These are phyloP conservation scores for Epinephelus coioides DNA, from an alignment of 2,797 vertebrate genomes.

Conservation along the genomic window DNA sequence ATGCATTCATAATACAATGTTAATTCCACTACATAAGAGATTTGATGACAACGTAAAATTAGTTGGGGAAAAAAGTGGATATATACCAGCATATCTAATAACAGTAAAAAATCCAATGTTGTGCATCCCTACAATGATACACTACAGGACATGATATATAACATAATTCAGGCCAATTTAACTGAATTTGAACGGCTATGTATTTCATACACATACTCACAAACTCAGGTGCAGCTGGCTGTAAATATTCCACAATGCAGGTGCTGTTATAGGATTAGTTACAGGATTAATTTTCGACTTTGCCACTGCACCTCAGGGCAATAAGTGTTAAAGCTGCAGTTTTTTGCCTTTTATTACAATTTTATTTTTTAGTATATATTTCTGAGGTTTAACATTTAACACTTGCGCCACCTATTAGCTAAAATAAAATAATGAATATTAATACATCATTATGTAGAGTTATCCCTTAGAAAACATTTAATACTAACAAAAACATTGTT, in stretches of 20 bases:
- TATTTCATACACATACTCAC: neutral
- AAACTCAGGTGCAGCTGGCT: neutral
- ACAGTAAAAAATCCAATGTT: too few relatives aligned
- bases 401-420: neutral
- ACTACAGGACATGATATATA: neutral
- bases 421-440: neutral
- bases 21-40: too few relatives aligned
- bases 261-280: neutral
- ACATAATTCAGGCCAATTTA: neutral
- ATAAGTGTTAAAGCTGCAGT: conserved; percentile 2
- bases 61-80: too few relatives aligned
- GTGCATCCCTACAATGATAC: neutral
- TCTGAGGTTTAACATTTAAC: conserved; percentile 7
- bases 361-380: neutral
- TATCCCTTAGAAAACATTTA: neutral
- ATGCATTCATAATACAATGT: too few relatives aligned
- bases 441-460: neutral
- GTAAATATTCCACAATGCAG: neutral
- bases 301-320: neutral
- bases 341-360: neutral
- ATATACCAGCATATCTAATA: too few relatives aligned
- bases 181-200: neutral
- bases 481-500: neutral
- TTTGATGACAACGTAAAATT: too few relatives aligned
- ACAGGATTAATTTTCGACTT: neutral